Evolutionary conservation across 2,888 invertebrate genomes (phyloP), one percentile per base, ranked within the genome.

Genomic region (Tiliacea citrago): DNA sequence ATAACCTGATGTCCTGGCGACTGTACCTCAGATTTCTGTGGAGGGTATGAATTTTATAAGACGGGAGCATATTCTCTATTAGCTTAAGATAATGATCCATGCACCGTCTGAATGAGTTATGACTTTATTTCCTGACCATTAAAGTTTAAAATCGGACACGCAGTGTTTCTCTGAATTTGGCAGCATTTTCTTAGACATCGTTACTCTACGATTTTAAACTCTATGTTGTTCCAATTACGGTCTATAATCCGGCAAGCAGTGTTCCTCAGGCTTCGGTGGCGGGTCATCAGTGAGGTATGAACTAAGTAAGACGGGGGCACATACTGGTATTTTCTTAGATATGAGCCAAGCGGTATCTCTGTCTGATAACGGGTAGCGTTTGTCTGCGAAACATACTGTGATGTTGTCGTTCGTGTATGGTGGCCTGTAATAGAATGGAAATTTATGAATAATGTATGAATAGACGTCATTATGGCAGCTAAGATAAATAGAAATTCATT

Each of bases 341-440:
- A 97, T 92, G 29, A 98, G 93, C 93, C 96, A 97, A 10, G 96
- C 96, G 70, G 97, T 93, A 80, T 97, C 97, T 12, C 97, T 92
- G 0, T 93, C 94, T 0, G 97, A 95, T 0, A 97, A 90, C 0
- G 96, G 94, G 86, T 88, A 91, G 1, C 95, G 92, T 73, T 94
- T 94, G 89, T 98, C 98, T 35, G 98, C 95, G 82, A 98, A 97
- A 88, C 98, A 98, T 81, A 98, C 98, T 0, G 98, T 98, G 18
- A 97, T 97, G 86, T 96, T 95, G 0, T 97, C 93, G 69, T 97
- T 93, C 13, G 94, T 94, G 92, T 97, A 97, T 0, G 97, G 97
- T 0, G 97, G 97, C 35, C 97, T 97, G 94, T 53, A 86, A 84
- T 6, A 47, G 1, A 78, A 71, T 3, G 0, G 4, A 35, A 93